Evolutionary conservation across 2,113 vertebrate genomes (phyloP).

Genomic region (Psittacara wagleri): DNA sequence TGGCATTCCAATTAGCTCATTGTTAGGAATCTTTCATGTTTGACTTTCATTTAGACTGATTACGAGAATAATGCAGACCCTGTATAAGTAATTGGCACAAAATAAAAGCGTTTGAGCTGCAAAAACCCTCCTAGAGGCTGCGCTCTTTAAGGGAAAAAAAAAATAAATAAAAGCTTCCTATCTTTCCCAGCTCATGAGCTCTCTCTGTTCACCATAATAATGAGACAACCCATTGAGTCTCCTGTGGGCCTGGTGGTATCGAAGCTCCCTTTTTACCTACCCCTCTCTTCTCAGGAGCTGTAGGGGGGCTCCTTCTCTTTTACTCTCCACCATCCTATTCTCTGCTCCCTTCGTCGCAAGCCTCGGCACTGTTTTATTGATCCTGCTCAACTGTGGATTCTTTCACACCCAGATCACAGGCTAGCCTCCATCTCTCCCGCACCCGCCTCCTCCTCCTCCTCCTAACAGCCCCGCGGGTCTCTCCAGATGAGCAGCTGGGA

Average conservation of each 20-base stretch:
- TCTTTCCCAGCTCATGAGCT: conserved; percentile 69
- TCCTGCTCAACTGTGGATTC: conserved; percentile 38
- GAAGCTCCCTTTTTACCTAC: conserved; percentile 51
- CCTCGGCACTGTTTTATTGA: conserved; percentile 42
- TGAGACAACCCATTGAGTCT: conserved; percentile 70
- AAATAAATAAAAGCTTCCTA: conserved; percentile 72
- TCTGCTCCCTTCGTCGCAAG: neutral
- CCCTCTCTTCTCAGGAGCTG: conserved; percentile 62
- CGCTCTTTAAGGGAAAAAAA: conserved; percentile 15
- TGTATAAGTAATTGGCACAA: conserved; percentile 71
- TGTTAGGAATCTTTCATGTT: conserved; percentile 73
- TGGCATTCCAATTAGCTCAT: conserved; percentile 72
- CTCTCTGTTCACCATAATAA: conserved; percentile 66
- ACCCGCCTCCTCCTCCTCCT: conserved; percentile 33
- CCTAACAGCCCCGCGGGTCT: neutral
- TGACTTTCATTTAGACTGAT: conserved; percentile 73
- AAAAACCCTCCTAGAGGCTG: conserved; percentile 69
- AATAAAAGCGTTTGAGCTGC: conserved; percentile 67
- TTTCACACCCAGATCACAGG: conserved; percentile 56
- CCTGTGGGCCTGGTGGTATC: conserved; percentile 63
- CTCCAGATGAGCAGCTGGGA: neutral
- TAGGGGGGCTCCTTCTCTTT: conserved; percentile 61
- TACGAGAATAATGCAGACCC: conserved; percentile 68
- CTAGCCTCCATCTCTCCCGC: conserved; percentile 14
- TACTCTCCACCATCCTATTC: conserved; percentile 52